Evolutionary conservation across 1,140 invertebrate genomes (phyloP), one percentile per base, ranked within the genome.

Genomic region (Galendromus occidentalis): DNA sequence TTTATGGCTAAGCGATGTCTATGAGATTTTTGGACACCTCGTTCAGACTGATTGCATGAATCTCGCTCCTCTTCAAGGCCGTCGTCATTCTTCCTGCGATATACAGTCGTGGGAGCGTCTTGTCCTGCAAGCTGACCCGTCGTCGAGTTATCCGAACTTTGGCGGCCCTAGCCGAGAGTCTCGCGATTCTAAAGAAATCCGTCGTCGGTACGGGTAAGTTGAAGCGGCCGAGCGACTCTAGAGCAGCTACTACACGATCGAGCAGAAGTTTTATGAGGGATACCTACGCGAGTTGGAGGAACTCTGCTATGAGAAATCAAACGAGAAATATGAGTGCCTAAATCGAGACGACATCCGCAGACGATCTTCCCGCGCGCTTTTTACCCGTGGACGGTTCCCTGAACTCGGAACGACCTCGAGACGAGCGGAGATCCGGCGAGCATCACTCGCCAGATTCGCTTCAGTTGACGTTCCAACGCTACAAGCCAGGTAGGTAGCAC

Each of bases 391-490:
- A 39, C 33, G 33, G 33, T 39, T 39, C 33, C 33, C 51, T 6
- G 51, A 59, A 33, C 17, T 22, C 14, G 51, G 51, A 25, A 59
- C 51, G 22, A 39, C 33, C 33, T 59, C 51, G 51, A 25, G 51
- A 59, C 51, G 51, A 18, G 51, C 51, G 25, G 51, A 59, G 22
- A 59, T 59, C 51, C 51, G 51, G 22, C 51, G 51, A 33, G 51
- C 51, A 25, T 59, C 51, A 14, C 51, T 59, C 51, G 51, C 51
- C 51, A 59, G 51, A 59, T 59, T 59, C 33, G 51, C 51, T 29
- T 59, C 51, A 25, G 51, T 59, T 33, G 51, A 59, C 22, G 51
- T 59, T 17, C 51, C 51, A 25, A 29, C 51, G 14, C 25, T 59
- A 59, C 25, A 25, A 33, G 51, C 14, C 25, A 59, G 22, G 51